Percentiles rank a stretch among this genome's conserved stretches.
Evolutionary conservation across 2,113 vertebrate genomes (phyloP).

Genomic region (Chionis minor): DNA sequence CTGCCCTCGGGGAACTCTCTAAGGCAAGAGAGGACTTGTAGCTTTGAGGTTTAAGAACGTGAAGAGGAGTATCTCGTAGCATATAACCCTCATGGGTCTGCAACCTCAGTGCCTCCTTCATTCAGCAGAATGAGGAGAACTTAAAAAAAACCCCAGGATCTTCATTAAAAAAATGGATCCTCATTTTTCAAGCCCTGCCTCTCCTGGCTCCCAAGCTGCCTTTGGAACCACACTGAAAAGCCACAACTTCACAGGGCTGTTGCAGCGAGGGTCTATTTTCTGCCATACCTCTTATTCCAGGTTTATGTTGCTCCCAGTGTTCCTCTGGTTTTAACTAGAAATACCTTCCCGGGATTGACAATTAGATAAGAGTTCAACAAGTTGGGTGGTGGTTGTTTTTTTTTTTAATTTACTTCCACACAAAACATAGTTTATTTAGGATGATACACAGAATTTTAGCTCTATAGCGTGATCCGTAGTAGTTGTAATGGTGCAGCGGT

Average conservation of each 20-base stretch:
- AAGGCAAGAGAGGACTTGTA: background rate
- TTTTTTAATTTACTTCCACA: background rate
- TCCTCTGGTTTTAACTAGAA: background rate
- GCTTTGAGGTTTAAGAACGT: background rate
- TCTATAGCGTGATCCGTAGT: rapidly evolving
- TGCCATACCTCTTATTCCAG: background rate
- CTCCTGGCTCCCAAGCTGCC: background rate
- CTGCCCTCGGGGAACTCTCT: background rate
- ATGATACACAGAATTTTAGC: background rate
- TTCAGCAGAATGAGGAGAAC: background rate
- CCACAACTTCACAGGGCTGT: background rate
- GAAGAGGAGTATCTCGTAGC: background rate
- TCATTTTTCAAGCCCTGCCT: background rate
- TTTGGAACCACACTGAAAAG: background rate
- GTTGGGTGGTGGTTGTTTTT: too few species aligned
- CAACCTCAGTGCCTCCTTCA: background rate
- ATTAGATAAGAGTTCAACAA: background rate
- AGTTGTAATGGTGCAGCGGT: background rate
- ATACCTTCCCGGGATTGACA: background rate
- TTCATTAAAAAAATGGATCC: background rate
- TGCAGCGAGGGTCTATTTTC: background rate
- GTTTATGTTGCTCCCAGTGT: background rate
- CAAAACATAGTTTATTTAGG: background rate
- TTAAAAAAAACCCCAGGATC: background rate
- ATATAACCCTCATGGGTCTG: background rate